A percentile compares a stretch with the other conserved stretches of the same genome.
Conservation (phyloP, 1,140 invertebrate genomes). For the Drosophila sucinea region DNA sequence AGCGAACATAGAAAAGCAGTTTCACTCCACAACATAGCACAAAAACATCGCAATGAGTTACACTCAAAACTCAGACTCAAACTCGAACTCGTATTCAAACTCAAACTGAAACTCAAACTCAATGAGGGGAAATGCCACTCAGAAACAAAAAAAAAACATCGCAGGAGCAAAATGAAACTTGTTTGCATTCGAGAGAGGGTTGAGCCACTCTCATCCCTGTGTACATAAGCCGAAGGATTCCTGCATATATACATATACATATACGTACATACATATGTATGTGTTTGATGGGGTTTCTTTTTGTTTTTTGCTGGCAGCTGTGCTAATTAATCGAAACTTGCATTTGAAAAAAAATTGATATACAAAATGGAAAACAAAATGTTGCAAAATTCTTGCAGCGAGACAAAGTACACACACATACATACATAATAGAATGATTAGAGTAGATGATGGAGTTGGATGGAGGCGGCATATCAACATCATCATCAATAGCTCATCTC, state of each 20-base stretch:
- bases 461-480: background rate
- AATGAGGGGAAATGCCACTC: conserved; percentile 14
- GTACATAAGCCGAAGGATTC: conserved; percentile 9
- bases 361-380: conserved; percentile 10
- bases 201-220: background rate
- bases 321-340: conserved; percentile 68
- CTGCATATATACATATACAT: conserved; percentile 9
- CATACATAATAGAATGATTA: no score
- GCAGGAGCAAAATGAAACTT: background rate
- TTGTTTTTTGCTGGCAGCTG: conserved; percentile 38
- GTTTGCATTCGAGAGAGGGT: background rate
- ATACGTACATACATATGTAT: background rate
- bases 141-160: conserved; percentile 3
- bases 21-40: background rate
- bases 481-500: conserved; percentile 9
- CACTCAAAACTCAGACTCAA: conserved; percentile 29
- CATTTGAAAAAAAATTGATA: conserved; percentile 43
- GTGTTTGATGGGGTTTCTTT: conserved; percentile 3
- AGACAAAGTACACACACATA: background rate
- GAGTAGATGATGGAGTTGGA: background rate
- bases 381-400: background rate
- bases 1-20: background rate
- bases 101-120: conserved; percentile 31
- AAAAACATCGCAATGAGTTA: conserved; percentile 28
- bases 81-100: no score